Evolutionary conservation across 2,797 vertebrate species (phyloP), one percentile per base, ranked within the genome.

Genomic region (Sebastes ruberrimus): DNA sequence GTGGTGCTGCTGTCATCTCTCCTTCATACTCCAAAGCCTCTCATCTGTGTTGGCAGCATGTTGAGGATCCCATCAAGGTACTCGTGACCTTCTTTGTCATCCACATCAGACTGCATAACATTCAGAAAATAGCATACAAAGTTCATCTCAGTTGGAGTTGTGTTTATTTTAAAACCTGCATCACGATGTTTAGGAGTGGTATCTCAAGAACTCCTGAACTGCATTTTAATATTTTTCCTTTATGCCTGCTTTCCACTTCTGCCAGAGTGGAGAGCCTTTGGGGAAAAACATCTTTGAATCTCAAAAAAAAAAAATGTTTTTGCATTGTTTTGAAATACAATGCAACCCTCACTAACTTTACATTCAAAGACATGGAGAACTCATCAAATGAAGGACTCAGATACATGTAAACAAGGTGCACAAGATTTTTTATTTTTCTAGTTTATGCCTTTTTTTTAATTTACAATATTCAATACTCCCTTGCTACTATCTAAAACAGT

Each of bases 11-110:
- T 69, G 64, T 69, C 32, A 60, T 74, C 78, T 33, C 64, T 60
- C 53, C 70, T 79, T 71, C 27, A 63, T 7, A 42, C 69, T 67
- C 53, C 11, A 71, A 80, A 80, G 64, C 78, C 80, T 88, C 82
- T 88, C 64, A 81, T 81, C 76, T 32, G 3, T 75, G 70, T 25
- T 60, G 60, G 67, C 63, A 81, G 65, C 74, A 76, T 16, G 61
- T 42, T 65, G 55, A 73, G 66, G 74, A 82, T 56, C 65, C 64
- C 73, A 81, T 88, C 71, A 72, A 79, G 69, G 76, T 66, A 53
- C 66, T 74, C n/a, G 7, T 78, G 74, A 84, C 72, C 76, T 82
- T 81, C 73, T 28, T 72, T 64, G 55, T 71, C 79, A 74, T 57
- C 35, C 20, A 38, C 42, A 69, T 70, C 68, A 55, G 53, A 49